Conservation (phyloP, 2,113 vertebrate genomes). For the Brachionichthys hirsutus region DNA sequence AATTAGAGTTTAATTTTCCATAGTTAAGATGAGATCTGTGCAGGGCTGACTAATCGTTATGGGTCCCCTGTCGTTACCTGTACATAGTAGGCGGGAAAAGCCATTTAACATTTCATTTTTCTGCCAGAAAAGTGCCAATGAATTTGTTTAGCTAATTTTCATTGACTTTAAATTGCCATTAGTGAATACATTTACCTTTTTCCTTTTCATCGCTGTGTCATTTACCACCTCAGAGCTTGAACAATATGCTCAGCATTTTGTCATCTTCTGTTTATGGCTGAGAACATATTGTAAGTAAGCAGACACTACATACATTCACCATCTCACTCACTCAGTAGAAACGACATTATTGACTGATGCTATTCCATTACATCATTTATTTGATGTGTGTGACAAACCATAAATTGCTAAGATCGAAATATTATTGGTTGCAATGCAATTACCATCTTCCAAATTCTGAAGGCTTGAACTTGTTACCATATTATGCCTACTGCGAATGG, state of each 20-base stretch:
- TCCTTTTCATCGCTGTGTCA: constrained; percentile 7
- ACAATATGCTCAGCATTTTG: background rate
- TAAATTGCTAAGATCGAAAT: too few species aligned
- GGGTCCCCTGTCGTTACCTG: constrained; percentile 34
- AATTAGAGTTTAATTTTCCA: constrained; percentile 58
- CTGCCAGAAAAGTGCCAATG: constrained; percentile 5
- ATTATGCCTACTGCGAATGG: too few species aligned
- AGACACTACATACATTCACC: too few species aligned
- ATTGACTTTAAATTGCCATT: constrained; percentile 10
- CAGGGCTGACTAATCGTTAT: constrained; percentile 37
- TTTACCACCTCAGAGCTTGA: background rate
- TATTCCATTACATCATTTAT: too few species aligned
- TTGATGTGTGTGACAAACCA: too few species aligned
- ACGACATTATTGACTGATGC: too few species aligned
- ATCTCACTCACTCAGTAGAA: too few species aligned
- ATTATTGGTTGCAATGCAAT: too few species aligned
- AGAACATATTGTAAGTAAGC: too few species aligned
- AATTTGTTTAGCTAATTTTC: constrained; percentile 9
- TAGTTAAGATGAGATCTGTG: constrained; percentile 53
- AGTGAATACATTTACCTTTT: constrained; percentile 25
- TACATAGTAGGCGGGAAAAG: constrained; percentile 4
- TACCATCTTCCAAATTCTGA: too few species aligned
- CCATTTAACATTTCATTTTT: constrained; percentile 12
- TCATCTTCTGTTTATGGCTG: too few species aligned
- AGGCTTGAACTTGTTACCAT: too few species aligned